Conservation (phyloP, 1,140 invertebrate species). For the Nautilus pompilius region DNA sequence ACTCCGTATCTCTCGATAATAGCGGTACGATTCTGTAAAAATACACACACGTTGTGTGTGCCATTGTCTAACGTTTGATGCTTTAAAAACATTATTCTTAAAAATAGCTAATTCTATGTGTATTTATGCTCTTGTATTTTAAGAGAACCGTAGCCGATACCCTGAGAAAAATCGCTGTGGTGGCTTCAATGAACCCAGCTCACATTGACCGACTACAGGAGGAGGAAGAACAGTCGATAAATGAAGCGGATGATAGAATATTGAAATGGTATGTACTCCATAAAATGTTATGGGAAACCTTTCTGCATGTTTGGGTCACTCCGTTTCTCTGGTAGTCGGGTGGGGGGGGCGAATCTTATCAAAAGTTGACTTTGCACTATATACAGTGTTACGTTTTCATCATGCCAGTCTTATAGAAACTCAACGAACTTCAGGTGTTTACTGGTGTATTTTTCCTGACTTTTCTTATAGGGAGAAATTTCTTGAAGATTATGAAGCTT, state of each 20-base stretch:
- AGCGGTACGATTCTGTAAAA: too few relatives aligned
- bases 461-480: conserved; percentile 44
- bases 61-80: too few relatives aligned
- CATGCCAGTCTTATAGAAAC: not conserved
- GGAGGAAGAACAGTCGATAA: conserved; percentile 29
- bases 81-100: too few relatives aligned
- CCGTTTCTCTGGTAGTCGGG: not conserved
- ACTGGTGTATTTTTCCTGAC: not conserved
- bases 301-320: too few relatives aligned
- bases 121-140: too few relatives aligned
- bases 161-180: too few relatives aligned
- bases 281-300: too few relatives aligned
- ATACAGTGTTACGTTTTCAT: not conserved
- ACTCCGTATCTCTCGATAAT: too few relatives aligned
- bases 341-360: not conserved
- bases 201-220: conserved; percentile 22
- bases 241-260: conserved; percentile 26
- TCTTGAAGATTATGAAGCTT: conserved; percentile 49
- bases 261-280: conserved; percentile 27
- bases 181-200: conserved; percentile 16
- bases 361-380: not conserved
- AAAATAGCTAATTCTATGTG: too few relatives aligned
- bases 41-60: too few relatives aligned
- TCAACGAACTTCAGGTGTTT: not conserved
- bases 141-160: too few relatives aligned